Base-by-base conservation (phyloP, 1,140 invertebrate genomes). In the Physella acuta region DNA sequence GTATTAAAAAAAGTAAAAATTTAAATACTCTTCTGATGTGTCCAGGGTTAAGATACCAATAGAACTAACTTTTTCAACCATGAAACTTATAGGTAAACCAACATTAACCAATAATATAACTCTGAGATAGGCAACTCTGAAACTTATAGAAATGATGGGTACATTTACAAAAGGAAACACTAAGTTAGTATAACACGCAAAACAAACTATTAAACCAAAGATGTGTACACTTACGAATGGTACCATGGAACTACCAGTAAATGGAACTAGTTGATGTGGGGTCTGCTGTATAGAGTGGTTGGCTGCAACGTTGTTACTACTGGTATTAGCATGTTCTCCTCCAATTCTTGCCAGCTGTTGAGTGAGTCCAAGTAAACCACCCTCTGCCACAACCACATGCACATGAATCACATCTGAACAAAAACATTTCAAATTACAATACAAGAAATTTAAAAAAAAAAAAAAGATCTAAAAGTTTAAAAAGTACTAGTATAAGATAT, bases 361-460 rank as follows among this genome's bases (percentile, higher is more conserved):
- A 68, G 90, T 91, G 11, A 92, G 81, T 62, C 88, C 89, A 58
- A 91, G 77, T 44, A 91, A 88, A 26, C 90, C 90, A 68, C 87
- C 87, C 79, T 90, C 88, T 52, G 87, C 89, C 30, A 92, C 91
- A 33, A 86, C 87, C 70, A 91, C 82, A 67, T 91, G 89, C 63
- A 90, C 87, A 89, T 90, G 91, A 74, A 92, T 90, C 58, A 88
- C 82, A 73, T 92, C 91, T 90, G 78, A 68, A 86, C 87, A 68
- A 70, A 69, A 73, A 68, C 63, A 53, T 33, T 53, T 72, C 62
- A 30, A 68, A 26, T 58, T 31, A 61, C 34, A 69, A 62, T 3
- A 63, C n/a, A n/a, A n/a, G n/a, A n/a, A n/a, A n/a, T n/a, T n/a
- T 26, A 63, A 63, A 30, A 44, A 44, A 26, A 28, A 24, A 17